Conservation (phyloP, 1,140 invertebrate species). For the Drosophila lowei region DNA sequence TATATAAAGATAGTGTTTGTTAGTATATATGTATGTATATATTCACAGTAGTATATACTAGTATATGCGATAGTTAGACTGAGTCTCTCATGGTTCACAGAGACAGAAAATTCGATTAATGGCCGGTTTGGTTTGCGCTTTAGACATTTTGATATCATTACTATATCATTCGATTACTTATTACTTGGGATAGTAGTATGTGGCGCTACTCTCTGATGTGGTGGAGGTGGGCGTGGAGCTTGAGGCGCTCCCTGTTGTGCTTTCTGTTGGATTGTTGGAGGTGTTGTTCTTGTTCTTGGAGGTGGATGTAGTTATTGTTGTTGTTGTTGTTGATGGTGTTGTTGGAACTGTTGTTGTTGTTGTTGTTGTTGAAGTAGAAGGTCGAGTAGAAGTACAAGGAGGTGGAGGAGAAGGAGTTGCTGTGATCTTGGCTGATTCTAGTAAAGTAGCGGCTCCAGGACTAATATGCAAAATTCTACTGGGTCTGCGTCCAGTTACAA, state of each 20-base stretch:
- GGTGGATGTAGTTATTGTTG: slow-evolving; percentile 33
- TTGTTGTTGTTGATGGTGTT: slow-evolving; percentile 28
- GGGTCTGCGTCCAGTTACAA: slow-evolving; percentile 80
- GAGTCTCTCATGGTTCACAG: slow-evolving; percentile 23
- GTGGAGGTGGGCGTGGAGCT: slow-evolving; percentile 54
- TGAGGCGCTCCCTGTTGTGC: slow-evolving; percentile 46
- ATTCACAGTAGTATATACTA: slow-evolving; percentile 15
- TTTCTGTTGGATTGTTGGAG: slow-evolving; percentile 53
- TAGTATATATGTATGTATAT: slow-evolving; percentile 29
- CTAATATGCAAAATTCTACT: slow-evolving; percentile 81
- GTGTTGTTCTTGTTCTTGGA: slow-evolving; percentile 44
- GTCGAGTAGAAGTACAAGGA: slow-evolving; percentile 27
- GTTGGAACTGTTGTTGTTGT: slow-evolving; percentile 18
- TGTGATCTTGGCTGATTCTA: slow-evolving; percentile 57
- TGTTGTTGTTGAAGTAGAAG: slow-evolving; percentile 20
- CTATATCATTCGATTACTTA: slow-evolving; percentile 27
- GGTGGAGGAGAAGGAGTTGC: slow-evolving; percentile 38
- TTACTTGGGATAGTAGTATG: slow-evolving; percentile 69
- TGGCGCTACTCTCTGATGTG: slow-evolving; percentile 64
- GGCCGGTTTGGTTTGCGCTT: slow-evolving; percentile 64
- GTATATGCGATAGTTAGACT: slow-evolving; percentile 28
- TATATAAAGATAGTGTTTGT: slow-evolving; percentile 23
- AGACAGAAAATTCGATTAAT: slow-evolving; percentile 67
- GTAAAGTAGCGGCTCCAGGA: slow-evolving; percentile 69
- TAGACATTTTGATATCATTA: slow-evolving; percentile 31